These are phyloP conservation scores for Hypotaenidia philippensis DNA, from an alignment of 2,797 vertebrate genomes.

Conservation along the genomic window DNA sequence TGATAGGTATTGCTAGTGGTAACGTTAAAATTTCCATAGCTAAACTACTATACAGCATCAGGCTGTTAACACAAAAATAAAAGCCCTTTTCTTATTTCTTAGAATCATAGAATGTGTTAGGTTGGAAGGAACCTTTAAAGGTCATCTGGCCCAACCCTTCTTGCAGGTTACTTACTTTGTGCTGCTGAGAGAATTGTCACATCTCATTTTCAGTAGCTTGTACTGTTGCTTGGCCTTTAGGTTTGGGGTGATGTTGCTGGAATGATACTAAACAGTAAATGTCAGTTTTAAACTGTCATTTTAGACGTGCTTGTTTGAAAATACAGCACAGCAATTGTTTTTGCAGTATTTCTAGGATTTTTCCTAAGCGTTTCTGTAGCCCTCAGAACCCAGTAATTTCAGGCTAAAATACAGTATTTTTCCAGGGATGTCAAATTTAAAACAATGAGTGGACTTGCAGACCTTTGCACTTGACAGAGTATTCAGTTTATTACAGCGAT, in stretches of 20 bases:
- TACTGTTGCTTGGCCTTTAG: neutral
- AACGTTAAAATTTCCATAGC: neutral
- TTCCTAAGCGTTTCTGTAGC: neutral
- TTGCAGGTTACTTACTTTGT: neutral
- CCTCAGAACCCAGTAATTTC: neutral
- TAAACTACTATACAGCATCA: neutral
- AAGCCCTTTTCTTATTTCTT: too few species aligned
- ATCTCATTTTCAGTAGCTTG: neutral
- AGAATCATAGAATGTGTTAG: too few species aligned
- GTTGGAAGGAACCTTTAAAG: too few species aligned
- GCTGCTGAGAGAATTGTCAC: neutral
- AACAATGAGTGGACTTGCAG: neutral
- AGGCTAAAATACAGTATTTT: neutral
- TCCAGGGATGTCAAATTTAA: neutral
- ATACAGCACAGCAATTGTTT: neutral
- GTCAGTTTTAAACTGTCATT: neutral
- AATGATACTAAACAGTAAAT: neutral
- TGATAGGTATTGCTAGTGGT: neutral
- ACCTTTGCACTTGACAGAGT: neutral
- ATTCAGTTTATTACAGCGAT: neutral
- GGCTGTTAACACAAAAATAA: neutral
- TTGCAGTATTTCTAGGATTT: neutral
- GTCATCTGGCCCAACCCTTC: too few species aligned
- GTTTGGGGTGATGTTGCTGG: neutral
- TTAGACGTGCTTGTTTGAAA: neutral